Percentiles rank a stretch among this genome's conserved stretches.
Conservation (phyloP, 2,113 vertebrate genomes). For the Paedocypris sp. region DNA sequence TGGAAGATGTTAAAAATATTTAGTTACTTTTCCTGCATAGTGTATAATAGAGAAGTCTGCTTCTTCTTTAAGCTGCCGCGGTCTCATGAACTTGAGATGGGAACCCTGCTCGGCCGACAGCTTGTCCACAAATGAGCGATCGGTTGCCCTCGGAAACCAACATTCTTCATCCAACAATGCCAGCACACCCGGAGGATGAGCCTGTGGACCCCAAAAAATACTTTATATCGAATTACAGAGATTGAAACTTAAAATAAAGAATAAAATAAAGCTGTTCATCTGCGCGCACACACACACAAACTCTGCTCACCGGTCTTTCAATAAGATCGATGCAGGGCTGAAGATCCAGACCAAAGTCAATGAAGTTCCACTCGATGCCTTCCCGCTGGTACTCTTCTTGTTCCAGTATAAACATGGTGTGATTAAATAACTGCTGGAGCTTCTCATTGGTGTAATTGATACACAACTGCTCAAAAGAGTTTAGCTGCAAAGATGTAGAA, state of each 20-base stretch:
- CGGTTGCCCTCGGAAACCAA: slow-evolving; percentile 86
- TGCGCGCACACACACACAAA: background rate
- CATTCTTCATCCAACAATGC: slow-evolving; percentile 84
- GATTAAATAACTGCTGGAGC: slow-evolving; percentile 86
- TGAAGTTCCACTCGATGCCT: slow-evolving; percentile 83
- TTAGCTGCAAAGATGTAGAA: slow-evolving; percentile 55
- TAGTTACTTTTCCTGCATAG: slow-evolving; percentile 77
- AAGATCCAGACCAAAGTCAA: slow-evolving; percentile 78
- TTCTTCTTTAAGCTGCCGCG: slow-evolving; percentile 72
- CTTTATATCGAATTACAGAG: too few relatives aligned
- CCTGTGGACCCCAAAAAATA: slow-evolving; percentile 44
- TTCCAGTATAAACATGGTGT: slow-evolving; percentile 86
- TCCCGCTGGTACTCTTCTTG: slow-evolving; percentile 83
- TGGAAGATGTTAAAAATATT: background rate
- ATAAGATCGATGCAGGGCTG: slow-evolving; percentile 85
- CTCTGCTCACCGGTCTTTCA: slow-evolving; percentile 71
- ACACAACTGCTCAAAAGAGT: slow-evolving; percentile 83
- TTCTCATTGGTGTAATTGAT: slow-evolving; percentile 88
- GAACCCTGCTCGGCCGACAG: slow-evolving; percentile 69
- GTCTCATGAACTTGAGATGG: slow-evolving; percentile 78
- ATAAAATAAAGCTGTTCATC: too few relatives aligned
- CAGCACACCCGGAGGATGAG: slow-evolving; percentile 74
- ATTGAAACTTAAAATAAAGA: too few relatives aligned
- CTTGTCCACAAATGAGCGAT: slow-evolving; percentile 84
- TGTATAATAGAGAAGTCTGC: slow-evolving; percentile 81